Base-by-base conservation (phyloP, 2,888 invertebrate genomes). In the Epistrophella euchroma region DNA sequence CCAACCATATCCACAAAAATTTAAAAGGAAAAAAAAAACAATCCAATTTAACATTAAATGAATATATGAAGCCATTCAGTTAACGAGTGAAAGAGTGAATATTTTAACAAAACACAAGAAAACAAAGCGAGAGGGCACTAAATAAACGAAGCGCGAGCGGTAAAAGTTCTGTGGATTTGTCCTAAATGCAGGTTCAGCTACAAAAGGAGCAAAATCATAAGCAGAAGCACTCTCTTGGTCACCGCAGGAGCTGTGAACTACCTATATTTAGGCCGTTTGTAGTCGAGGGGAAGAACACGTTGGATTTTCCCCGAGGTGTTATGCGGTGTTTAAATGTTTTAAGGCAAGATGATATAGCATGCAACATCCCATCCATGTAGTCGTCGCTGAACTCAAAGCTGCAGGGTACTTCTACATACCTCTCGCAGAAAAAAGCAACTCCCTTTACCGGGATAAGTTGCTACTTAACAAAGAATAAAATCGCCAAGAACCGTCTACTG, bases 261-360 rank as follows among this genome's bases (percentile, higher is more conserved):
- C 10, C 1, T 58, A 60, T 60, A 60, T 70, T 25, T 70, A 68
- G 45, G 50, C 45, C 64, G 58, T 60, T 52, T 75, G 70, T 37
- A 37, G 55, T 17, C 22, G 56, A 2, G 2, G 2, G 45, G 13
- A n/a, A n/a, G 55, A 37, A 11, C n/a, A 19, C 19, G 40, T 15
- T 40, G 62, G 43, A 22, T 43, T 43, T 55, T 35, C 19, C 6
- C 2, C 1, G 32, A 32, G 2, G n/a, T n/a, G 47, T 40, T 4
- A 3, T 0, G 5, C 40, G 1, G 79, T 60, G 43, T 64, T 81
- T 75, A 62, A 81, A 77, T 64, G 58, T 86, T 86, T 82, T 77
- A 86, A 77, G 82, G 86, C 86, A 86, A 86, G 58, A 86, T 73
- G 74, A 81, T 78, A 82, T 77, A 73, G 77, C 73, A 73, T 86